Conservation (phyloP, 2,797 vertebrate species). For the Pelodytes ibericus region DNA sequence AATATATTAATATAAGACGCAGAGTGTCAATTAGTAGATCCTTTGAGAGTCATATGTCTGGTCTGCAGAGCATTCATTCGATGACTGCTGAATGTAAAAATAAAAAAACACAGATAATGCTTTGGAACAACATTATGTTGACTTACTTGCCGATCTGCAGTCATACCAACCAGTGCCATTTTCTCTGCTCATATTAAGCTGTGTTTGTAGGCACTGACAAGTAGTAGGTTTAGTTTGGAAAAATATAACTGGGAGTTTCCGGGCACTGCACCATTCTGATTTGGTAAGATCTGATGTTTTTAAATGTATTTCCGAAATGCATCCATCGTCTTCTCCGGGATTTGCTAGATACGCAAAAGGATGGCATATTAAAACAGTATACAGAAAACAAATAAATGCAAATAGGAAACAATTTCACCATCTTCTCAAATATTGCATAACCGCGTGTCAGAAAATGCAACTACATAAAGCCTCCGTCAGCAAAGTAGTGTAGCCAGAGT, state of each 20-base stretch:
- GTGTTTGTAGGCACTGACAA: constrained; percentile 81
- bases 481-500: too few species aligned
- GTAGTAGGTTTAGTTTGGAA: constrained; percentile 82
- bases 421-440: too few species aligned
- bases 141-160: constrained; percentile 82
- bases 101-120: background rate
- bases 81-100: too few species aligned
- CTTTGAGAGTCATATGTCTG: too few species aligned
- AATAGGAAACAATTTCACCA: too few species aligned
- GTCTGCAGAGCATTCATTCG: too few species aligned
- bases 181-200: constrained; percentile 83
- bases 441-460: too few species aligned
- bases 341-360: constrained; percentile 21
- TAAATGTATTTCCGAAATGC: constrained; percentile 75
- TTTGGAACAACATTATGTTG: background rate
- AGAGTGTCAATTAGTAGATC: too few species aligned
- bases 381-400: too few species aligned
- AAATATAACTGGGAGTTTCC: constrained; percentile 92
- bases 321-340: constrained; percentile 61
- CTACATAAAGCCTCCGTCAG: too few species aligned
- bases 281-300: constrained; percentile 86
- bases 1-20: too few species aligned
- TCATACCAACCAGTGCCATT: constrained; percentile 84
- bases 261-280: constrained; percentile 92
- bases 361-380: too few species aligned